Evolutionary conservation across 2,113 vertebrate species (phyloP).

Genomic region (Notothenia rossii): DNA sequence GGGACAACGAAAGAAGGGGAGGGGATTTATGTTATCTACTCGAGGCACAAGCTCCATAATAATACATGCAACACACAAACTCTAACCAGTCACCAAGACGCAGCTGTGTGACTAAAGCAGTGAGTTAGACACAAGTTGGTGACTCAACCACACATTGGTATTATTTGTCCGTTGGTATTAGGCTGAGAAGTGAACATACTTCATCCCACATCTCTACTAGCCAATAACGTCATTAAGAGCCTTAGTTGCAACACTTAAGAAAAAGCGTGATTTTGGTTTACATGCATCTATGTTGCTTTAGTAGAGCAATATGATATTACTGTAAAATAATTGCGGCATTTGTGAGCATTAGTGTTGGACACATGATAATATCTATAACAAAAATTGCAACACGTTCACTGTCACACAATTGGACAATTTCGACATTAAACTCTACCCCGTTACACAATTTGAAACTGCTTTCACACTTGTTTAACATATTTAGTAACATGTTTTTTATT

Average conservation of each 20-base stretch:
- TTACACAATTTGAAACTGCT: no score
- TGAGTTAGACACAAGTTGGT: conserved; percentile 21
- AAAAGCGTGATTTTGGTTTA: not conserved
- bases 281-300: not conserved
- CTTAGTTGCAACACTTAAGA: not conserved
- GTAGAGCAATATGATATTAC: not conserved
- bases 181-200: conserved; percentile 26
- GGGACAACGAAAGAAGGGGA: not conserved
- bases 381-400: no score
- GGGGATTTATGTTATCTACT: conserved; percentile 2
- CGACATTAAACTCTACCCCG: no score
- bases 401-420: no score
- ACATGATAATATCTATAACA: not conserved
- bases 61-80: not conserved
- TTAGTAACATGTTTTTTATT: no score
- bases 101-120: conserved; percentile 17
- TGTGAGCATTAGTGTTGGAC: not conserved
- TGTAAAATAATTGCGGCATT: not conserved
- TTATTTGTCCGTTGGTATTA: conserved; percentile 41
- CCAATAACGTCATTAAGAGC: conserved; percentile 2
- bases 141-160: conserved; percentile 33
- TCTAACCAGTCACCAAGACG: not conserved
- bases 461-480: no score
- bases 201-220: conserved; percentile 11
- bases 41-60: not conserved